A percentile compares a stretch with the other conserved stretches of the same genome.
phyloP scores from a whole-genome alignment of 1,140 invertebrate genomes.

The Drosophila triauraria region DNA sequence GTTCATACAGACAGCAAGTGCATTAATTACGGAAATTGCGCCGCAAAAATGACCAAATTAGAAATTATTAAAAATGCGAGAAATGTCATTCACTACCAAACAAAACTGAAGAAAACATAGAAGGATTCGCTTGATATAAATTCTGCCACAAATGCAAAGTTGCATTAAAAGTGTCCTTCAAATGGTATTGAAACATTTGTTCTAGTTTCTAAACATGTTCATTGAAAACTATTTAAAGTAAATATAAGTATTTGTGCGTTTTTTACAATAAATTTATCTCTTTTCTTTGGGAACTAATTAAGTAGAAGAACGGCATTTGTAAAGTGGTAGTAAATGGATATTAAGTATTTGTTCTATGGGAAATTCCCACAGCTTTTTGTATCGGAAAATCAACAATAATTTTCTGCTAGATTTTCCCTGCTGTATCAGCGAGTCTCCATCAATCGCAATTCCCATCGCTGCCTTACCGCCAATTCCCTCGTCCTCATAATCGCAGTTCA shows the following conservation, averaged over 20 bases:
- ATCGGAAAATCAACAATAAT: background rate
- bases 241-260: background rate
- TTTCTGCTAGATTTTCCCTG: background rate
- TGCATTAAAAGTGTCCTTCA: conserved; percentile 20
- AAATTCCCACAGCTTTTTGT: background rate
- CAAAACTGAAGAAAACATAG: background rate
- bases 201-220: conserved; percentile 17
- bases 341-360: background rate
- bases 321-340: conserved; percentile 3
- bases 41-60: conserved; percentile 21
- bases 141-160: background rate
- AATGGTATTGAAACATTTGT: conserved; percentile 33
- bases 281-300: too few relatives aligned
- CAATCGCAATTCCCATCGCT: conserved; percentile 12
- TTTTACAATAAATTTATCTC: background rate
- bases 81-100: background rate
- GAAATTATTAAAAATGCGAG: conserved; percentile 12
- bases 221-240: conserved; percentile 13
- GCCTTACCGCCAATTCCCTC: conserved; percentile 74
- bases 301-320: background rate
- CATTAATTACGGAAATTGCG: conserved; percentile 43
- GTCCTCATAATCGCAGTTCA: conserved; percentile 55
- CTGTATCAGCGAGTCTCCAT: background rate
- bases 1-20: conserved; percentile 31
- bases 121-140: background rate